Base-by-base conservation (phyloP, 2,797 vertebrate genomes). In the Enteromius viviparus region DNA sequence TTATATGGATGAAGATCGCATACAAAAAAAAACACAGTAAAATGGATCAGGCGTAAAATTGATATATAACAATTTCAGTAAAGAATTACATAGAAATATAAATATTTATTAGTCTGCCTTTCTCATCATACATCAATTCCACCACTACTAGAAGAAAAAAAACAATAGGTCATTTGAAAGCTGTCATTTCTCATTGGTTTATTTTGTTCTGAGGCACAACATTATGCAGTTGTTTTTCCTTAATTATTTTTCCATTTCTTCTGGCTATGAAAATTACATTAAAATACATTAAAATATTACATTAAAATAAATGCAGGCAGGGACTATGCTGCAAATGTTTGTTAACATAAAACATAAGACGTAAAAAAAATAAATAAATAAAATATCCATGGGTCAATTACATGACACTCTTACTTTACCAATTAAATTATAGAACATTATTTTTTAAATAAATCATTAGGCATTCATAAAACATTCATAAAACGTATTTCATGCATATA, bases 131-230 rank as follows among this genome's bases (percentile, higher is more conserved):
- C 55, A 19, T 64, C 12, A 15, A 15, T 80, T 70, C 12, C 17
- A 71, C 53, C 34, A 15, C 2, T 11, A 29, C 26, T 7, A 51
- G 1, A 42, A 14, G 19, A 11, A 53, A n/a, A 42, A 23, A 32
- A 78, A 47, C 9, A 10, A 21, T 2, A n/a, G 17, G 60, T 62
- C 17, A 49, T 71, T 64, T 62, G 40, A 81, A 23, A 72, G 29
- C 19, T 49, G 58, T 26, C 21, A 64, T 81, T 72, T 81, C 21
- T 23, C 12, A 76, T 55, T 75, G 34, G 21, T 62, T 80, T 62
- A 32, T 19, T 81, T 45, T 81, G 40, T 21, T 62, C 21, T 60
- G 7, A 40, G 53, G 42, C 21, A 72, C 14, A 81, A 62, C 29
- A 51, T 12, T 64, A 64, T 53, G 10, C 64, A 10, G n/a, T 65